Evolutionary conservation across 2,797 vertebrate species (phyloP), one percentile per base, ranked within the genome.

Genomic region (Sarcophilus harrisii): DNA sequence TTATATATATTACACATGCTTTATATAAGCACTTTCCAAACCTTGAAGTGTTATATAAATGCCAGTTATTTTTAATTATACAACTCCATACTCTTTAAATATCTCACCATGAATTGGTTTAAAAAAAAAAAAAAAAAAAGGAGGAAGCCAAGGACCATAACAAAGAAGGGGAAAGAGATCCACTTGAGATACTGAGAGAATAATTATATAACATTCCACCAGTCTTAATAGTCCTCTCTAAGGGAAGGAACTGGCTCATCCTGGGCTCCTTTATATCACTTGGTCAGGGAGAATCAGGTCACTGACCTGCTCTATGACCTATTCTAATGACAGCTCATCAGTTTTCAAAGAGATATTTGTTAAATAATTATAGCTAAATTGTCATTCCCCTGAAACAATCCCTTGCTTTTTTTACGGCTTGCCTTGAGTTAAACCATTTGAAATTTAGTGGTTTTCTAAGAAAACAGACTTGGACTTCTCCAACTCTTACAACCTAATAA

Each of bases 301-400:
- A 92, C 91, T 91, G 1, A 81, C 90, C 94, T 94, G 32, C 54
- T 90, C 87, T 57, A 38, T 94, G 93, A 92, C 54, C 93, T 87
- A 92, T 45, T 57, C 58, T 60, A 73, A 30, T 57, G 52, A 95
- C 49, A 94, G 32, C 38, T 90, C 60, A 93, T 90, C 30, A 55
- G 59, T 95, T 93, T 96, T 94, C 95, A 95, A 73, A 30, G 58
- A 94, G 60, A 81, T 93, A 52, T 93, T 91, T 93, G 60, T 62
- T 91, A 87, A 91, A 95, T 54, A 94, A 93, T 1, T 52, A 9
- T 58, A 60, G 90, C 27, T 90, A 93, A 59, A 21, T 58, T 21
- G 58, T 57, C 38, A 55, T 57, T 0, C 45, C 90, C 81, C 49
- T 60, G 52, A 92, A 12, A 87, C 73, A 38, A 92, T 57, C 91